phyloP scores from a whole-genome alignment of 2,113 vertebrate species.

The Desmodus rotundus region DNA sequence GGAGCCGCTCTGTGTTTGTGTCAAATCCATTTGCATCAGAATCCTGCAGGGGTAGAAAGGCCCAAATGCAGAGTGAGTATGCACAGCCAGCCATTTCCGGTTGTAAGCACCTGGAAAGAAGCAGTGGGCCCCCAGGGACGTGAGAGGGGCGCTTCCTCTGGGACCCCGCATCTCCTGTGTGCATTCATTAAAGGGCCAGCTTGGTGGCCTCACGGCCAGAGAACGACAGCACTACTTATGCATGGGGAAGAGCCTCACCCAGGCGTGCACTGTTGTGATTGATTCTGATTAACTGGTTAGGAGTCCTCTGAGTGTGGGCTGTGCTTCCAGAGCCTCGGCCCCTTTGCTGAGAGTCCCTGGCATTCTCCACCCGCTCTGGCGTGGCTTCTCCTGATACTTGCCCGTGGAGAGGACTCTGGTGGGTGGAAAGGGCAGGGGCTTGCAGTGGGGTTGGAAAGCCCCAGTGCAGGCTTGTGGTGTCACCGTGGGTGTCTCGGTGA shows the following conservation, averaged over 20 bases:
- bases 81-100: constrained; percentile 1
- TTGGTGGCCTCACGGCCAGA: not conserved
- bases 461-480: not conserved
- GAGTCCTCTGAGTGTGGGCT: not conserved
- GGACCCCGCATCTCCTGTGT: not conserved
- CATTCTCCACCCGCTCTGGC: not conserved
- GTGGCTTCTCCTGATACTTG: not conserved
- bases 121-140: not conserved
- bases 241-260: not conserved
- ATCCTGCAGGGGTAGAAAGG: constrained; percentile 38
- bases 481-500: not conserved
- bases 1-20: not conserved
- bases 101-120: constrained; percentile 32
- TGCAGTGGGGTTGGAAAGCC: not conserved
- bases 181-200: constrained; percentile 24
- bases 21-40: constrained; percentile 66
- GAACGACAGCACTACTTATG: not conserved
- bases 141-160: not conserved
- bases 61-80: not conserved
- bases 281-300: constrained; percentile 50
- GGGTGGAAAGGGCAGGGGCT: not conserved
- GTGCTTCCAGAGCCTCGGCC: not conserved
- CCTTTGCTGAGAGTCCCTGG: not conserved
- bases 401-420: not conserved
- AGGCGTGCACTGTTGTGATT: not conserved